phyloP scores from a whole-genome alignment of 2,888 invertebrate species.

The Junonia oenone region DNA sequence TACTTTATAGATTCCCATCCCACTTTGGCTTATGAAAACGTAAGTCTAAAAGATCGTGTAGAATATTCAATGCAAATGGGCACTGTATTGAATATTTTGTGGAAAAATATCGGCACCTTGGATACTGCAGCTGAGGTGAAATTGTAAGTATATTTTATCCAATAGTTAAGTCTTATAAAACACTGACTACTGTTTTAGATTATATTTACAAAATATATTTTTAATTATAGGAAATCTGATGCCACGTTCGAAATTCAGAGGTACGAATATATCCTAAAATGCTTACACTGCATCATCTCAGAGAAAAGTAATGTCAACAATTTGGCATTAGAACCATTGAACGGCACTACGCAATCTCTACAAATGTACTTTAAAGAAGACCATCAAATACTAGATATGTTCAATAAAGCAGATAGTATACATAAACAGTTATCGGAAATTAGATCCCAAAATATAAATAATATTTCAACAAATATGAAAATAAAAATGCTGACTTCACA shows the following conservation, averaged over 20 bases:
- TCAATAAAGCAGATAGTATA: conserved; percentile 39
- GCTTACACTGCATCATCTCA: conserved; percentile 39
- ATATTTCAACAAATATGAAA: conserved; percentile 30
- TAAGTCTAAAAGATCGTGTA: conserved; percentile 72
- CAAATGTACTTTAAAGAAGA: conserved; percentile 40
- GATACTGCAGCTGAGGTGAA: conserved; percentile 62
- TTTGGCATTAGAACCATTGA: conserved; percentile 11
- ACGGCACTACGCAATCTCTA: conserved; percentile 20
- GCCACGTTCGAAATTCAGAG: conserved; percentile 55
- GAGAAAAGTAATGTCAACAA: conserved; percentile 19
- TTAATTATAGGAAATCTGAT: conserved; percentile 50
- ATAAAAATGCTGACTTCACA: conserved; percentile 46
- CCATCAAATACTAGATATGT: conserved; percentile 33
- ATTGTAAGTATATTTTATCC: conserved; percentile 52
- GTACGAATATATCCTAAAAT: conserved; percentile 48
- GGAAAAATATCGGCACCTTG: conserved; percentile 80
- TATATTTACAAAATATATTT: not conserved
- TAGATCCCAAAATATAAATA: conserved; percentile 20
- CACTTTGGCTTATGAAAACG: conserved; percentile 55
- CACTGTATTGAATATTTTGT: conserved; percentile 74
- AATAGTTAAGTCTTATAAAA: too few relatives aligned
- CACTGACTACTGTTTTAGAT: too few relatives aligned
- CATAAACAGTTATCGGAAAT: conserved; percentile 37
- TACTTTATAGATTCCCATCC: conserved; percentile 43
- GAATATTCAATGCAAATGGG: conserved; percentile 69